phyloP scores from a whole-genome alignment of 1,140 invertebrate species.

The Bombus fervidus region DNA sequence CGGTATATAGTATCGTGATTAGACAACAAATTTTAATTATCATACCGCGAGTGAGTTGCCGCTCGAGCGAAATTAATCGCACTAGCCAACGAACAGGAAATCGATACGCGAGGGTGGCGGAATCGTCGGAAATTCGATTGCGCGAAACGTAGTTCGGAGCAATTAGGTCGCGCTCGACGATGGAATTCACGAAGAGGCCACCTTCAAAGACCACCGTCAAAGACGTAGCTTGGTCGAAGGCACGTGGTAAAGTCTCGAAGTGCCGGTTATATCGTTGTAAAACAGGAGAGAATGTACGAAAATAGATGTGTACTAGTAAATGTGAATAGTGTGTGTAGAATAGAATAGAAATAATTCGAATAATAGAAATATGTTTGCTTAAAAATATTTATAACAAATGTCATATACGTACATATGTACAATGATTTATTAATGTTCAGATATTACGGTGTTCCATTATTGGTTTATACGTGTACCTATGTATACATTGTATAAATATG shows the following conservation, averaged over 20 bases:
- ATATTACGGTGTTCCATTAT: too few relatives aligned
- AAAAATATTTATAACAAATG: not conserved
- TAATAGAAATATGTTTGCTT: not conserved
- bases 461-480: too few relatives aligned
- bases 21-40: constrained; percentile 74
- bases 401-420: too few relatives aligned
- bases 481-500: not conserved
- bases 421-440: not conserved
- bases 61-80: constrained; percentile 64
- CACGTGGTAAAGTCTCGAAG: not conserved
- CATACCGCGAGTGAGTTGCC: constrained; percentile 54
- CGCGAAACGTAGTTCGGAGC: constrained; percentile 19
- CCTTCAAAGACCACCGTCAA: constrained; percentile 10
- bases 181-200: constrained; percentile 19
- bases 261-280: not conserved
- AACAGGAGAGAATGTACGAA: not conserved
- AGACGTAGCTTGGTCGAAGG: not conserved
- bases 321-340: not conserved
- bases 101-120: constrained; percentile 27
- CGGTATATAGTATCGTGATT: constrained; percentile 53
- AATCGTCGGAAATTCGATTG: constrained; percentile 33
- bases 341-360: not conserved
- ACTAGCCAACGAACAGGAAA: constrained; percentile 39
- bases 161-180: constrained; percentile 17
- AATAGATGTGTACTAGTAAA: not conserved